Evolutionary conservation across 2,797 vertebrate species (phyloP).

Genomic region (Anisognathus igniventris): DNA sequence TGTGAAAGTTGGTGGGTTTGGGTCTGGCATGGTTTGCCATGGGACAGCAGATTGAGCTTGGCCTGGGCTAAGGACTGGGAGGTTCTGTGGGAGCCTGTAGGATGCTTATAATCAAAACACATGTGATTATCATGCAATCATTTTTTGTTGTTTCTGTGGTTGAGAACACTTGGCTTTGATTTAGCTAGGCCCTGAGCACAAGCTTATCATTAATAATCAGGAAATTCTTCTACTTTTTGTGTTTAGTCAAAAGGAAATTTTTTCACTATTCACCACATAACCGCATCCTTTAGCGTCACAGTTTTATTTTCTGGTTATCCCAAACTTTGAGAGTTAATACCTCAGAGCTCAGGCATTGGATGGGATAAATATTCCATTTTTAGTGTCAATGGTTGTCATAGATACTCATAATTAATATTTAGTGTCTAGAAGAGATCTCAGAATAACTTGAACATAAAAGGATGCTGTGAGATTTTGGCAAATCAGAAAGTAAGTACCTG

Average conservation of each 20-base stretch:
- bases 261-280: not conserved
- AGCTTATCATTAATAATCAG: conserved; percentile 15
- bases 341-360: not conserved
- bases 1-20: not conserved
- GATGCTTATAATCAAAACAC: not conserved
- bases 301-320: not conserved
- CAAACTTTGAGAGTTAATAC: not conserved
- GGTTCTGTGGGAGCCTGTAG: not conserved
- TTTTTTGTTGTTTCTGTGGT: conserved; percentile 4
- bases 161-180: conserved; percentile 5
- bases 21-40: not conserved
- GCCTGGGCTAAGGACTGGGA: not conserved
- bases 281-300: not conserved
- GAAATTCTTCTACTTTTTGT: not conserved
- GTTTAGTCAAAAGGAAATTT: conserved; percentile 15
- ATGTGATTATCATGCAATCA: not conserved
- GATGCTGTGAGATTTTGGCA: not conserved
- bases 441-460: not conserved
- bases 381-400: not conserved
- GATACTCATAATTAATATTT: not conserved
- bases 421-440: not conserved
- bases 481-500: not conserved
- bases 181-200: not conserved
- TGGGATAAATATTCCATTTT: not conserved
- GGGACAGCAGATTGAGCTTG: not conserved